phyloP scores from a whole-genome alignment of 2,113 vertebrate genomes.

The Addax nasomaculatus region DNA sequence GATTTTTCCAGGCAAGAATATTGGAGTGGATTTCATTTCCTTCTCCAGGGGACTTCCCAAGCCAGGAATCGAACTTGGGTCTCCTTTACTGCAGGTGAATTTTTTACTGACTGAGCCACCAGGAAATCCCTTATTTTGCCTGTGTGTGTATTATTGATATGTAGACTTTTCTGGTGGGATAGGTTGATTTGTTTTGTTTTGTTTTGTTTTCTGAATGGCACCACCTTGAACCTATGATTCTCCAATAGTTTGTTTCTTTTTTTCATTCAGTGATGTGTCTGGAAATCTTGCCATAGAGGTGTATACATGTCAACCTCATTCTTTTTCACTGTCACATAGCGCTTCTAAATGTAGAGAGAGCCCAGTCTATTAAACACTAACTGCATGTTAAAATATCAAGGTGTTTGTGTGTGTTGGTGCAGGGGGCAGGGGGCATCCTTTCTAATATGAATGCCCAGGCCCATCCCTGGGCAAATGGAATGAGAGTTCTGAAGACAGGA shows the following conservation, averaged over 20 bases:
- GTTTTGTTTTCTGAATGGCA: not conserved
- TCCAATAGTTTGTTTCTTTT: not conserved
- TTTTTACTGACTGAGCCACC: not conserved
- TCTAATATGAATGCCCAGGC: not conserved
- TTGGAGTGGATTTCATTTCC: not conserved
- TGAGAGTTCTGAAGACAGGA: not conserved
- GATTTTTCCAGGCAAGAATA: not conserved
- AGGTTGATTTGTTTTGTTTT: not conserved
- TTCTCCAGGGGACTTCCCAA: not conserved
- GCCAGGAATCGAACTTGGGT: not conserved
- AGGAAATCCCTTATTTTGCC: not conserved
- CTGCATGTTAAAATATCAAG: not conserved
- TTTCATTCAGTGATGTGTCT: not conserved
- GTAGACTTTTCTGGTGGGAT: not conserved
- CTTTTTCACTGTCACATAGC: not conserved
- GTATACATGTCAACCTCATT: not conserved
- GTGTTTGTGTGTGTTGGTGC: not conserved
- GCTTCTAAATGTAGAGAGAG: not conserved
- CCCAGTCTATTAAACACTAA: not conserved
- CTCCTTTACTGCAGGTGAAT: not conserved
- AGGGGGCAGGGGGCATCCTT: rapidly evolving
- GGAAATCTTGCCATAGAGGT: not conserved
- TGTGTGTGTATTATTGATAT: too few relatives aligned
- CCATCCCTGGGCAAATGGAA: too few relatives aligned
- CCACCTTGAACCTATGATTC: not conserved